A percentile compares a stretch with the other conserved stretches of the same genome.
phyloP scores from a whole-genome alignment of 1,140 invertebrate genomes.

The Zelostemma sp. region DNA sequence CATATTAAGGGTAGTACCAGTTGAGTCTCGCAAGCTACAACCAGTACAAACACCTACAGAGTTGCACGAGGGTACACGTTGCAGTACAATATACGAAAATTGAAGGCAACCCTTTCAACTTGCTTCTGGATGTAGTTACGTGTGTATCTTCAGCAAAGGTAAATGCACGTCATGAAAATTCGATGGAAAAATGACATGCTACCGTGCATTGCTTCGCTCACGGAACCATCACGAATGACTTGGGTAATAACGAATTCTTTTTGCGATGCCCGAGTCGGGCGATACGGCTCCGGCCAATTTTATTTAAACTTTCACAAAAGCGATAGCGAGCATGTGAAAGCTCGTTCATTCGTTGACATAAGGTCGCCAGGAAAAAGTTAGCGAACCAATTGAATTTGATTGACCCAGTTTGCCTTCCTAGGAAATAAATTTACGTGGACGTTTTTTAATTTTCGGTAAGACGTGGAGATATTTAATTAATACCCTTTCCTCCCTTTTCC shows the following conservation, averaged over 20 bases:
- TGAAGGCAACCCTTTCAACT: slow-evolving; percentile 16
- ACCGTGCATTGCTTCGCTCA: neutral
- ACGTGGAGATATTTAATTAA: neutral
- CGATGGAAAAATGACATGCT: neutral
- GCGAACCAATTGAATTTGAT: neutral
- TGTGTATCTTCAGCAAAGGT: slow-evolving; percentile 2
- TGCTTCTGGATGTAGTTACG: neutral
- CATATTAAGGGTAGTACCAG: slow-evolving; percentile 55
- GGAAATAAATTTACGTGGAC: too few species aligned
- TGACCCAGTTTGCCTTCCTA: neutral
- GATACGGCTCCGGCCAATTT: neutral
- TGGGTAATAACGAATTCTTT: neutral
- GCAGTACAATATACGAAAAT: slow-evolving; percentile 15
- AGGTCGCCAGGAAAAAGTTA: neutral
- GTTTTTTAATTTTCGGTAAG: too few species aligned
- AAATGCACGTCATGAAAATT: slow-evolving; percentile 1
- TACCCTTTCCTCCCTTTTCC: too few species aligned
- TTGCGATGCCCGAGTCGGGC: neutral
- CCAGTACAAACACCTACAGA: slow-evolving; percentile 32
- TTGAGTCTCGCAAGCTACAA: slow-evolving; percentile 31
- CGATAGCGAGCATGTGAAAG: neutral
- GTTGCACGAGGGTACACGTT: slow-evolving; percentile 19
- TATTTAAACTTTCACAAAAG: neutral
- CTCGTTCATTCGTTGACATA: neutral
- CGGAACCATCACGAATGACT: neutral